These are phyloP conservation scores for Pristionchus pacificus DNA, from an alignment of 1,140 invertebrate species.

Conservation along the genomic window DNA sequence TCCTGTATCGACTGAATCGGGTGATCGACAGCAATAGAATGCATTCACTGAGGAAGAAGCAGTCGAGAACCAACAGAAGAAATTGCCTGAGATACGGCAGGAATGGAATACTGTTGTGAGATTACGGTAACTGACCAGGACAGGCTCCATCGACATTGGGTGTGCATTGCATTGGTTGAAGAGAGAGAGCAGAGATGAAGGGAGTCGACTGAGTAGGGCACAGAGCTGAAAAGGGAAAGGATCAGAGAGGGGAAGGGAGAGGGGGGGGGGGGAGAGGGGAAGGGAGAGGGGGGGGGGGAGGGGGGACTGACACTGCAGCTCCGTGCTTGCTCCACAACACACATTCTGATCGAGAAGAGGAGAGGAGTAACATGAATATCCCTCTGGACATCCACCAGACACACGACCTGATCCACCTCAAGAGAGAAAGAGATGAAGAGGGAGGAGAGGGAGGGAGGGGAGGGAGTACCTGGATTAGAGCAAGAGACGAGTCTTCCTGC, in stretches of 20 bases:
- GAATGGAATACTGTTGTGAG: neutral
- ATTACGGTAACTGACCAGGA: slow-evolving; percentile 33
- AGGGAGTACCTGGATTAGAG: slow-evolving; percentile 41
- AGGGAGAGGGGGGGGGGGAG: neutral
- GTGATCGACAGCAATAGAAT: slow-evolving; percentile 56
- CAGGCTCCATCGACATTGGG: slow-evolving; percentile 57
- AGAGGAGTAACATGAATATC: slow-evolving; percentile 51
- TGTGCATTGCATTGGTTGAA: slow-evolving; percentile 57
- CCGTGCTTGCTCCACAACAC: slow-evolving; percentile 53
- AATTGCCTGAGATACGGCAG: slow-evolving; percentile 22
- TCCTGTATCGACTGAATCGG: slow-evolving; percentile 53
- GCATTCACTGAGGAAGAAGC: slow-evolving; percentile 55
- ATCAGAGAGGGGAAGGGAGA: neutral
- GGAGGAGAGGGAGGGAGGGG: neutral
- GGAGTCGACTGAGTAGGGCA: slow-evolving; percentile 52
- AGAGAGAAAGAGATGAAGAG: neutral
- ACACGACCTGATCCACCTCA: slow-evolving; percentile 46
- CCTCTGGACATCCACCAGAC: slow-evolving; percentile 53
- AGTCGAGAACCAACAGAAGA: slow-evolving; percentile 50
- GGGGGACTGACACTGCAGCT: slow-evolving; percentile 45
- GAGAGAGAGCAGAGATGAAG: slow-evolving; percentile 55
- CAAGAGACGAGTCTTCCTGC: slow-evolving; percentile 48
- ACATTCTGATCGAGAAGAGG: slow-evolving; percentile 56
- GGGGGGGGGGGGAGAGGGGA: neutral
- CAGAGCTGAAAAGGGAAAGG: slow-evolving; percentile 41